phyloP scores from a whole-genome alignment of 2,113 vertebrate species.

The Sigmodon hispidus region DNA sequence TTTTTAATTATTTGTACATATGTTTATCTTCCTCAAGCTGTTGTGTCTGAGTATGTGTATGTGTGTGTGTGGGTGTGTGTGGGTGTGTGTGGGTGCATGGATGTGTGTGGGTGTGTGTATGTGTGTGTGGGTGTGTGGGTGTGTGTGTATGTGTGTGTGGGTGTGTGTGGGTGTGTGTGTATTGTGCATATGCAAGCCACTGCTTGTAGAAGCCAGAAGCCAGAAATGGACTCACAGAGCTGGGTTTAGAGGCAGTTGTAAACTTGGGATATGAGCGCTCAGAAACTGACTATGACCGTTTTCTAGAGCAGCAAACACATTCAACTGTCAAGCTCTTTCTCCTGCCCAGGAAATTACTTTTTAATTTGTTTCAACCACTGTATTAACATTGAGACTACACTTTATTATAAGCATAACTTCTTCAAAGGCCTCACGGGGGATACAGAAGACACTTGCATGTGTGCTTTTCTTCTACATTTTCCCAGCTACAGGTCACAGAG shows the following conservation, averaged over 20 bases:
- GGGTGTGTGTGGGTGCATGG: background rate
- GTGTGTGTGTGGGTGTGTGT: background rate
- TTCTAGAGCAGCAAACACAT: background rate
- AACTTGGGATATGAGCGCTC: too few species aligned
- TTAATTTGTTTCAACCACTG: background rate
- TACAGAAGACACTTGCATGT: background rate
- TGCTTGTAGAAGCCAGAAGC: background rate
- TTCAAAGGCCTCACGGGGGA: background rate
- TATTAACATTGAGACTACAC: background rate
- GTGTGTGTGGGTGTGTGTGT: background rate
- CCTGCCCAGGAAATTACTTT: background rate
- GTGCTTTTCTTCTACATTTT: background rate
- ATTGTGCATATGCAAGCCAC: background rate
- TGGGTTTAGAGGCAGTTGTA: background rate
- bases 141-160: background rate
- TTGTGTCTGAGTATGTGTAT: background rate
- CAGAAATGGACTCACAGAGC: too few species aligned
- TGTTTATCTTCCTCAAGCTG: background rate
- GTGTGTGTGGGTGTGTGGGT: background rate
- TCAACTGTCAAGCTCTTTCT: background rate
- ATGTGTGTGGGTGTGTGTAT: background rate
- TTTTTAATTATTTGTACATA: background rate
- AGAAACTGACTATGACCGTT: background rate
- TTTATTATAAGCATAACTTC: background rate
- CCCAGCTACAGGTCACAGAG: background rate